These are phyloP conservation scores for Tokudaia tokunoshimensis DNA, from an alignment of 2,797 vertebrate species.

Conservation along the genomic window DNA sequence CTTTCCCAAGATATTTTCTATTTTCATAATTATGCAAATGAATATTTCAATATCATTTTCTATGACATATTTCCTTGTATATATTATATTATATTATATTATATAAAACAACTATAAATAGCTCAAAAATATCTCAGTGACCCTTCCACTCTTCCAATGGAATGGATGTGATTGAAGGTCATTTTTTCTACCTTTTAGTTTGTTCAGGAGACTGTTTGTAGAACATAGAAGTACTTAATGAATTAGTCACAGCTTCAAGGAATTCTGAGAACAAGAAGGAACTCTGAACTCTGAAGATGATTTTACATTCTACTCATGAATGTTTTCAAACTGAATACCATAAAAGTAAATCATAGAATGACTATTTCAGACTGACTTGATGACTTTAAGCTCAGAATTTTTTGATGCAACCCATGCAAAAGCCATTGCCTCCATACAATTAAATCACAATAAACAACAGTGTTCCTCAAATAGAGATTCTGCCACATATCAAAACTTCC, in stretches of 20 bases:
- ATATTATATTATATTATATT: not conserved
- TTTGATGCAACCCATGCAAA: not conserved
- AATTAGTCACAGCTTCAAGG: not conserved
- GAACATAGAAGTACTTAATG: not conserved
- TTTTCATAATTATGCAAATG: not conserved
- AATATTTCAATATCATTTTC: not conserved
- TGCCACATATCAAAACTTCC: not conserved
- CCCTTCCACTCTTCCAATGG: no score
- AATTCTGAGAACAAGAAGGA: not conserved
- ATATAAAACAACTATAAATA: not conserved
- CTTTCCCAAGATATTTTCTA: not conserved
- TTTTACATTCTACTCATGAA: not conserved
- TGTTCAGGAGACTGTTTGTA: not conserved
- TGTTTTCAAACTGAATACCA: not conserved
- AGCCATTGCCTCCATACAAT: not conserved
- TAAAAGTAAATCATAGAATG: not conserved
- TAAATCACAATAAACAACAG: not conserved
- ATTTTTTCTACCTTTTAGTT: not conserved
- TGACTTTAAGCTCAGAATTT: not conserved
- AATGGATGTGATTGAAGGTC: not conserved
- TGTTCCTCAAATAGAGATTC: not conserved
- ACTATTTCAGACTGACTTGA: not conserved
- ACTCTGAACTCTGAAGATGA: not conserved
- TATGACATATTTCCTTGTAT: not conserved
- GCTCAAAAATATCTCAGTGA: not conserved